Base-by-base conservation (phyloP, 2,113 vertebrate genomes). In the Lontra canadensis region DNA sequence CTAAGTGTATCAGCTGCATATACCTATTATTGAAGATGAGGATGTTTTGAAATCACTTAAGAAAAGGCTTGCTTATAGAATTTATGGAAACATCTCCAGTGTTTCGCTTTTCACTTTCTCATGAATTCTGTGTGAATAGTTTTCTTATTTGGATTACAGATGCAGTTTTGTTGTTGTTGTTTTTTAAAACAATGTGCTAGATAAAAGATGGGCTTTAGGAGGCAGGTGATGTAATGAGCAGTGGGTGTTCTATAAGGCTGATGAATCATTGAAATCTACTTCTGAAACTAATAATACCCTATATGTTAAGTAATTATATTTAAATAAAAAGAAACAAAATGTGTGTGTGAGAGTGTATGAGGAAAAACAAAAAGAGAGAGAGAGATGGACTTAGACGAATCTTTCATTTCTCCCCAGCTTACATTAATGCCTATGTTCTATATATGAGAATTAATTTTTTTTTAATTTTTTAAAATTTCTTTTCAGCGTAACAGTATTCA, bases 41-140 rank as follows among this genome's bases (percentile, higher is more conserved):
- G 63, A 82, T 47, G 23, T 81, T 90, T 88, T 85, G 78, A 88
- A 92, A 89, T 82, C 55, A 59, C 49, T 95, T 94, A 69, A 63
- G 71, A 69, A 69, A 95, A 90, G 9, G 0, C 29, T 90, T 88
- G 42, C 91, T 94, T 91, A 65, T 10, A 21, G 74, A 95, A 71
- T 83, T 82, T 87, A 78, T 78, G 39, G 52, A 67, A 95, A 78
- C 23, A 65, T 71, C 49, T 34, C 44, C 83, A 88, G 7, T 67
- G 34, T 78, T 89, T 39, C 55, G 34, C 3, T 59, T 92, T 93
- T 93, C n/a, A 94, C 88, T 86, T 94, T 92, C 52, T 91, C 13
- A 67, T 31, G 20, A 89, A 91, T 65, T 86, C 15, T 63, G 20
- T 36, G 36, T 61, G 25, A 96, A 59, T 26, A n/a, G 15, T 76